Base-by-base conservation (phyloP, 2,797 vertebrate species). In the Lates japonicus region DNA sequence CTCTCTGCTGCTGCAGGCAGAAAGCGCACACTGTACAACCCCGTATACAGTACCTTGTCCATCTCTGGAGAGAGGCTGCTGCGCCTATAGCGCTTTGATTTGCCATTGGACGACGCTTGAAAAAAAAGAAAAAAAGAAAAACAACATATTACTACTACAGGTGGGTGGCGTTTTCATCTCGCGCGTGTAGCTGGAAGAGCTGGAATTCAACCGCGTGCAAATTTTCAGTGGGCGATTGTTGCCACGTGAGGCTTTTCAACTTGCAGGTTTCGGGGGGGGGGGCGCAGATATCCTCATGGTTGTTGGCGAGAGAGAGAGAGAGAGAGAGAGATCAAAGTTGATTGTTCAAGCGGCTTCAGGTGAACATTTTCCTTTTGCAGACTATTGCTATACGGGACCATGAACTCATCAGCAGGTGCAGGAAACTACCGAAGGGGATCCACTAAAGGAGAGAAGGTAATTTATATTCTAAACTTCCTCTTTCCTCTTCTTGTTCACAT, bases 331-430 rank as follows among this genome's bases (percentile, higher is more conserved):
- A 61, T 64, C 9, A 70, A 81, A 89, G 82, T 79, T 83, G 61
- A 41, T 76, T 78, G 51, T 67, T 61, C 71, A 35, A 42, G 37
- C 33, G 31, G 49, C 39, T 81, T 78, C 75, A 87, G 83, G 74
- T 90, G 84, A 73, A 74, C 84, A 14, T 82, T 54, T 46, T 76
- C 70, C 33, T 35, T 8, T 84, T 87, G 68, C 78, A 84, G 82
- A 72, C 17, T 22, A 10, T 67, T 69, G 49, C 63, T 74, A 2
- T 37, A 33, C 37, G 77, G 80, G 74, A 91, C 79, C 89, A 96
- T 96, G 95, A 95, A 95, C 94, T 92, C 95, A 64, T 95, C 95
- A 44, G 95, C 95, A 67, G 95, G 95, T 65, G 94, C 70, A n/a
- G 91, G 94, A 52, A 94, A 93, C 90, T 96, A 95, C 88, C 92